Conservation (phyloP, 2,888 invertebrate species). For the Tridacna gigas region DNA sequence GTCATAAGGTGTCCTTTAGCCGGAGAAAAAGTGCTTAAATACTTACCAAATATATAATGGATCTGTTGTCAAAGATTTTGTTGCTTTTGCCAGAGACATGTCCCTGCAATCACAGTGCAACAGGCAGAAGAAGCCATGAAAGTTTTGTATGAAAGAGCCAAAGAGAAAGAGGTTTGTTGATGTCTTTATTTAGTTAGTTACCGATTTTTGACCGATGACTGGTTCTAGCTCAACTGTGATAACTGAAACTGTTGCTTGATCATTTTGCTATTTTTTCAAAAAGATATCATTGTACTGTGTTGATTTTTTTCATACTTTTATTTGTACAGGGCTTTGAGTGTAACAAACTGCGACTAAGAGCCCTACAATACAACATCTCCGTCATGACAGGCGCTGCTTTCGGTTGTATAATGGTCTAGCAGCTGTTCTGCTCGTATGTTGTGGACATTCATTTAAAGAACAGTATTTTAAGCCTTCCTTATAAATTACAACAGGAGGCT, state of each 20-base stretch:
- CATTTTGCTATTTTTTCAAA: no score
- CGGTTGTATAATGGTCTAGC: no score
- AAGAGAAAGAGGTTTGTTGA: not conserved
- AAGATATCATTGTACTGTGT: no score
- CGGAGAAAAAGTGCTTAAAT: no score
- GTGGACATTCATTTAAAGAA: no score
- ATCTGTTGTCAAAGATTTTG: not conserved
- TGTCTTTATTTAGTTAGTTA: not conserved
- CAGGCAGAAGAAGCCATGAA: not conserved
- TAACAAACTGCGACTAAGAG: not conserved
- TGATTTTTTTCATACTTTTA: not conserved
- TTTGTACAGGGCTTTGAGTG: not conserved
- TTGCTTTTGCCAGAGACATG: not conserved
- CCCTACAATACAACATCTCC: not conserved
- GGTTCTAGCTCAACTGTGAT: not conserved
- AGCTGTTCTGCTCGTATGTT: no score
- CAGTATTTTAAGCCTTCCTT: no score
- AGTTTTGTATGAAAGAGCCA: not conserved
- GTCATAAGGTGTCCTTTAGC: no score
- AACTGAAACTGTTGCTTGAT: not conserved
- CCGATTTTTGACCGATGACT: not conserved
- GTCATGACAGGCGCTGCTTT: no score
- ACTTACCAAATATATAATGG: no score
- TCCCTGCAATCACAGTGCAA: not conserved
- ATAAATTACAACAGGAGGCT: not conserved